phyloP scores from a whole-genome alignment of 1,140 invertebrate species.

The Theocolax elegans region DNA sequence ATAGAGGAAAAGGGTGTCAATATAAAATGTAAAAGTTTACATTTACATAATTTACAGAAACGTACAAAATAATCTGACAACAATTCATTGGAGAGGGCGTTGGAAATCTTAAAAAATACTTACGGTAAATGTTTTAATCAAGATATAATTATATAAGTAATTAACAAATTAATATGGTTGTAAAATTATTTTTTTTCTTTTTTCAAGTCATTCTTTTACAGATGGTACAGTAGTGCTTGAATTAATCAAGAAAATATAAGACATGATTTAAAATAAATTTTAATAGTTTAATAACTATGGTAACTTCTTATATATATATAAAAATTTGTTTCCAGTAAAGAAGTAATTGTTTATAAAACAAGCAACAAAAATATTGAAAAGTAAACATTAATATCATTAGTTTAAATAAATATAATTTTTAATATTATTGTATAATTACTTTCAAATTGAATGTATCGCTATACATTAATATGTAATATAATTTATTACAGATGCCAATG shows the following conservation, averaged over 20 bases:
- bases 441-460: too few relatives aligned
- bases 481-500: not conserved
- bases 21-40: too few relatives aligned
- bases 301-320: constrained; percentile 72
- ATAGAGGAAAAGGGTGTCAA: not conserved
- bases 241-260: too few relatives aligned
- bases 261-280: too few relatives aligned
- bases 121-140: not conserved
- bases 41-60: not conserved
- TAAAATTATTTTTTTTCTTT: not conserved
- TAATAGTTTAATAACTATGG: not conserved
- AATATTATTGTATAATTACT: too few relatives aligned
- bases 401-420: too few relatives aligned
- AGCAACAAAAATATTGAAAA: too few relatives aligned
- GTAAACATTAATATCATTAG: too few relatives aligned
- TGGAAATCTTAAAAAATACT: not conserved
- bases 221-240: too few relatives aligned
- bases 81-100: not conserved
- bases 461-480: constrained; percentile 49
- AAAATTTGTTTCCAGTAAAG: constrained; percentile 70
- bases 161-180: not conserved
- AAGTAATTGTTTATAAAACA: too few relatives aligned
- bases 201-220: too few relatives aligned
- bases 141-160: not conserved
- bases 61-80: not conserved